Conservation (phyloP, 2,888 invertebrate genomes). For the Xylota sylvarum region DNA sequence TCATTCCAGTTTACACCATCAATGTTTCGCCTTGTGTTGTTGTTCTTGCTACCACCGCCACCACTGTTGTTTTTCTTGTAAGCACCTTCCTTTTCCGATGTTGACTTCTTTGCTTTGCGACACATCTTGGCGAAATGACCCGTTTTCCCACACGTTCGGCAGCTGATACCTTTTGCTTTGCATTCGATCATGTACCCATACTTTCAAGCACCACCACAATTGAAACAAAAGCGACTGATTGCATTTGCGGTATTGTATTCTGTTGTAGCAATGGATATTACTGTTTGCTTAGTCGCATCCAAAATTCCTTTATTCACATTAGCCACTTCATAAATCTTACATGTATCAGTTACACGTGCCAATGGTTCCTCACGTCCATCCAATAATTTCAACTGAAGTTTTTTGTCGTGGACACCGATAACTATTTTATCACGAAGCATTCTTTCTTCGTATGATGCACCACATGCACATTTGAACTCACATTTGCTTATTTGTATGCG, state of each 20-base stretch:
- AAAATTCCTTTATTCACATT: constrained; percentile 42
- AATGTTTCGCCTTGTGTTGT: not conserved
- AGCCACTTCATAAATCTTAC: constrained; percentile 57
- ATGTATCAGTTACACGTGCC: constrained; percentile 50
- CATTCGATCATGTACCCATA: constrained; percentile 21
- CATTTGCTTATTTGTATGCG: constrained; percentile 58
- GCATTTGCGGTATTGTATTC: not conserved
- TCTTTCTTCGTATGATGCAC: constrained; percentile 53
- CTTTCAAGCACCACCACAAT: constrained; percentile 44
- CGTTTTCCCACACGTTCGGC: constrained; percentile 17
- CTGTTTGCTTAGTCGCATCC: constrained; percentile 2
- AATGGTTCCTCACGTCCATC: constrained; percentile 64
- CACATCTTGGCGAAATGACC: constrained; percentile 33
- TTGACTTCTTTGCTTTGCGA: constrained; percentile 9
- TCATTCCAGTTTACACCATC: not conserved
- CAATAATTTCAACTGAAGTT: constrained; percentile 50
- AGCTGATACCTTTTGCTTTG: constrained; percentile 36
- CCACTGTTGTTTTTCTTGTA: not conserved
- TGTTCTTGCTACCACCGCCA: not conserved
- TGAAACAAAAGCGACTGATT: constrained; percentile 41
- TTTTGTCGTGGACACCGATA: constrained; percentile 46
- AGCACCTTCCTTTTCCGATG: not conserved
- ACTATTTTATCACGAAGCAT: constrained; percentile 67
- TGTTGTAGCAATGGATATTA: not conserved
- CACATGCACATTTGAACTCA: constrained; percentile 68